A percentile compares a stretch with the other conserved stretches of the same genome.
phyloP scores from a whole-genome alignment of 30 jellyfish, hydroid and myxozoan species.

The Rhopilema esculentum region DNA sequence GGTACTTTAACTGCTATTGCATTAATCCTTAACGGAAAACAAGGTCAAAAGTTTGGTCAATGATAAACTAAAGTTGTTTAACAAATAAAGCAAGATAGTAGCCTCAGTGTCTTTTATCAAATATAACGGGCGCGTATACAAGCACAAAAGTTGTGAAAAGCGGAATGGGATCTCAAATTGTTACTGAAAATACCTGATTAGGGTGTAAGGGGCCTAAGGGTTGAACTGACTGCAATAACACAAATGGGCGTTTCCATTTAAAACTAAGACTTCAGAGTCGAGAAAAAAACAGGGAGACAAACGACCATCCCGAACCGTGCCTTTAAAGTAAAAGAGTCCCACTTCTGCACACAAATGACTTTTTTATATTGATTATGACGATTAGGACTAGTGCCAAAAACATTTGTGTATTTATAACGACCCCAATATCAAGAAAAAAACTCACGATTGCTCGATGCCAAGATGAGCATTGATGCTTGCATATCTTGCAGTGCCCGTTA shows the following conservation, averaged over 20 bases:
- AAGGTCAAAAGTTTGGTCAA: neutral
- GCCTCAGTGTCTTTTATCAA: neutral
- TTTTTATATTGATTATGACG: neutral
- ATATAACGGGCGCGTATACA: neutral
- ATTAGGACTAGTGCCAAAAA: neutral
- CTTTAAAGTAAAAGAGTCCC: neutral
- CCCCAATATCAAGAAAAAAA: neutral
- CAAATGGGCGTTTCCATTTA: too few relatives aligned
- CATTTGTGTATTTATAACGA: neutral
- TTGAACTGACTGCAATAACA: too few relatives aligned
- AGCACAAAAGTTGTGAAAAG: neutral
- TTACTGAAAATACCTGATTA: too few relatives aligned
- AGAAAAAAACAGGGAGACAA: too few relatives aligned
- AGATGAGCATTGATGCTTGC: slow-evolving; percentile 99
- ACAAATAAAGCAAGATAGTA: neutral
- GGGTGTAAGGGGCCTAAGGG: neutral
- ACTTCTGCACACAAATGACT: neutral
- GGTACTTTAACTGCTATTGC: neutral
- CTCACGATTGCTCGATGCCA: slow-evolving; percentile 99
- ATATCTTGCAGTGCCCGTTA: slow-evolving; percentile 99
- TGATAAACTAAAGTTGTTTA: neutral
- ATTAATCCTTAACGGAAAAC: neutral
- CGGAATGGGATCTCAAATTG: neutral
- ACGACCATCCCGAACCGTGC: too few relatives aligned
- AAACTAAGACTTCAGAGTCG: too few relatives aligned